phyloP scores from a whole-genome alignment of 1,140 invertebrate species.

The Drosophila virilis region DNA sequence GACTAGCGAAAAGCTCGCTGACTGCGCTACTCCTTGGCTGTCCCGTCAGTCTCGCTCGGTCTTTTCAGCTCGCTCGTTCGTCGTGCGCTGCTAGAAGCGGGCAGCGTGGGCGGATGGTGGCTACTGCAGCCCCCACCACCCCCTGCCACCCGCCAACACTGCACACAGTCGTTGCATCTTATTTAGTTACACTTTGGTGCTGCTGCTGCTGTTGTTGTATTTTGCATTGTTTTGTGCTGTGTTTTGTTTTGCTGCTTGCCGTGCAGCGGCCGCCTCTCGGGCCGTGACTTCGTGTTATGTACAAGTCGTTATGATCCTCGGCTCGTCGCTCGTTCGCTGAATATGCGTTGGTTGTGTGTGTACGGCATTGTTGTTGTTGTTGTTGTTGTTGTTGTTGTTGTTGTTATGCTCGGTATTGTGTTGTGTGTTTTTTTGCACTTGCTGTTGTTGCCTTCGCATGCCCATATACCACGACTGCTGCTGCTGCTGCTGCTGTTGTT shows the following conservation, averaged over 20 bases:
- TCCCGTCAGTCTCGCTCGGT: conserved; percentile 78
- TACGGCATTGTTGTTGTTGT: conserved; percentile 38
- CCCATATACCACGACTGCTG: conserved; percentile 35
- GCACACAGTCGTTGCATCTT: conserved; percentile 60
- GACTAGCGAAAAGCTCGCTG: conserved; percentile 29
- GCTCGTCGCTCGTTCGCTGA: conserved; percentile 68
- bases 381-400: conserved; percentile 34
- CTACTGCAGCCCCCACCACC: neutral
- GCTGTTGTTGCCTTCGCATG: conserved; percentile 43
- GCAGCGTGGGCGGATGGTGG: conserved; percentile 33
- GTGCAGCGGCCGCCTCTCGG: conserved; percentile 63
- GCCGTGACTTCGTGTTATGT: conserved; percentile 77
- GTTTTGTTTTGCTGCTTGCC: conserved; percentile 76
- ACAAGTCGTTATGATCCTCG: conserved; percentile 73
- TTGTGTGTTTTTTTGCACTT: conserved; percentile 60
- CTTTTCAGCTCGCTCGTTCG: conserved; percentile 80
- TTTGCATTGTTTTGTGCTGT: conserved; percentile 83
- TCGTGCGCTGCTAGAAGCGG: conserved; percentile 69
- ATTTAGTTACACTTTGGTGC: conserved; percentile 77
- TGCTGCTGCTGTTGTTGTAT: conserved; percentile 66
- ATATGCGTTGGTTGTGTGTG: conserved; percentile 55
- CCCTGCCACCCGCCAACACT: conserved; percentile 10
- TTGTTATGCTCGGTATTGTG: conserved; percentile 58
- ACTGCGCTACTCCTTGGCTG: conserved; percentile 64
- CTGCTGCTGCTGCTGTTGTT: conserved; percentile 44